Base-by-base conservation (phyloP, 2,888 invertebrate species). In the Chloroclysta siterata region DNA sequence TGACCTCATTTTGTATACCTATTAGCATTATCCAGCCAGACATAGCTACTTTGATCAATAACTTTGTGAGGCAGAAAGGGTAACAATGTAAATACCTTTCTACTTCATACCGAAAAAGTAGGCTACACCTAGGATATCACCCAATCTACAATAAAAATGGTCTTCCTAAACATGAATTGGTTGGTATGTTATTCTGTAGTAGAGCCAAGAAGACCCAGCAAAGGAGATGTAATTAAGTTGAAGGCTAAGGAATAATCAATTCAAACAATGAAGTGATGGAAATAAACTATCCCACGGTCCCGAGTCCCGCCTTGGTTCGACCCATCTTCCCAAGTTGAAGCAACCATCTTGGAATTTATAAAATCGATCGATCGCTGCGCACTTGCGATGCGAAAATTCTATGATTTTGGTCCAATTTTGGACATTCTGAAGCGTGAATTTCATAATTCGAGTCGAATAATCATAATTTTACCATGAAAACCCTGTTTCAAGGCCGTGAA, bases 341-440 rank as follows among this genome's bases (percentile, higher is more conserved):
- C 89, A 75, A 81, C 90, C 90, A 91, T 91, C 87, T 91, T 91
- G 90, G 76, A 87, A 83, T 82, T 70, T 65, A 44, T 67, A 60
- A 71, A 88, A 90, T 90, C 79, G 90, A 90, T 90, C 63, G 61
- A 57, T 50, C 36, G 48, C 52, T 61, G 46, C 58, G 56, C 54
- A 46, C 57, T 53, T 48, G 14, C 53, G 33, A 60, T 47, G 50
- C 53, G 63, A 54, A 55, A 65, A 58, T 60, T 56, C 51, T 11
- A 62, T 44, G 46, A 56, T 15, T n/a, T 41, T 5, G 10, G 36
- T 1, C 29, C 6, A 14, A 47, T 42, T 48, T 48, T 11, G 2
- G 3, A 29, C 13, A 14, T 53, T 48, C n/a, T 13, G 22, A 14
- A 11, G 41, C 6, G 54, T 58, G 48, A 58, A 70, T 60, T 57